These are phyloP conservation scores for Valencia hispanica DNA, from an alignment of 2,797 vertebrate species.

Conservation along the genomic window DNA sequence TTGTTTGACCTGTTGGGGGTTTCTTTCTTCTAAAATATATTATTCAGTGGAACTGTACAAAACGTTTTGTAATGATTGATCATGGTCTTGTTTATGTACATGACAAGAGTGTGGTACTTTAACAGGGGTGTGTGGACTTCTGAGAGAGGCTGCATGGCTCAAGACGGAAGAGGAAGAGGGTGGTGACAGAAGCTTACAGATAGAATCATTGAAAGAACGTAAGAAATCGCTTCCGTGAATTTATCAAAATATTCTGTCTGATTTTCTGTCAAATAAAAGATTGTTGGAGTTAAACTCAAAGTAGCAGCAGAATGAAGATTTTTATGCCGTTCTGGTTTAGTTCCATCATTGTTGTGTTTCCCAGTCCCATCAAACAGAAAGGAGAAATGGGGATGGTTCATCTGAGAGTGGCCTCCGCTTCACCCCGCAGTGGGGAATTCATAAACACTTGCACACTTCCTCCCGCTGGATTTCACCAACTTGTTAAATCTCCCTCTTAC, in stretches of 20 bases:
- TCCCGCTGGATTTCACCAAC: constrained; percentile 49
- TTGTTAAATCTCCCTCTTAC: constrained; percentile 38
- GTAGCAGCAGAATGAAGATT: not conserved
- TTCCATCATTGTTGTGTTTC: not conserved
- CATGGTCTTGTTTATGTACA: not conserved
- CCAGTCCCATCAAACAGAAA: not conserved
- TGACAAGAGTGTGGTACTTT: not conserved
- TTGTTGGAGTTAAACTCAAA: not conserved
- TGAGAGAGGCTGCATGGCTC: not conserved
- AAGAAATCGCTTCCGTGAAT: not conserved
- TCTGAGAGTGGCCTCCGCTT: constrained; percentile 54
- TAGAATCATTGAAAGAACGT: constrained; percentile 26
- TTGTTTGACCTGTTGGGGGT: not conserved
- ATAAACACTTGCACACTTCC: constrained; percentile 47
- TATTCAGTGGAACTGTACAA: not conserved
- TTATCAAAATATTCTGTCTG: constrained; percentile 8
- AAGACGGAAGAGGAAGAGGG: constrained; percentile 29
- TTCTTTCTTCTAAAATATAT: not conserved
- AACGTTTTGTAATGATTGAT: not conserved
- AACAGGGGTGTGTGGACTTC: not conserved
- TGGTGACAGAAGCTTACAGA: constrained; percentile 19
- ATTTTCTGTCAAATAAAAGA: not conserved
- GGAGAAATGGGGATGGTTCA: constrained; percentile 18
- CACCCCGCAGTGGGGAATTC: constrained; percentile 52
- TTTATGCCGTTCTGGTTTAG: not conserved